Base-by-base conservation (phyloP, 2,888 invertebrate genomes). In the Camponotus fellah region DNA sequence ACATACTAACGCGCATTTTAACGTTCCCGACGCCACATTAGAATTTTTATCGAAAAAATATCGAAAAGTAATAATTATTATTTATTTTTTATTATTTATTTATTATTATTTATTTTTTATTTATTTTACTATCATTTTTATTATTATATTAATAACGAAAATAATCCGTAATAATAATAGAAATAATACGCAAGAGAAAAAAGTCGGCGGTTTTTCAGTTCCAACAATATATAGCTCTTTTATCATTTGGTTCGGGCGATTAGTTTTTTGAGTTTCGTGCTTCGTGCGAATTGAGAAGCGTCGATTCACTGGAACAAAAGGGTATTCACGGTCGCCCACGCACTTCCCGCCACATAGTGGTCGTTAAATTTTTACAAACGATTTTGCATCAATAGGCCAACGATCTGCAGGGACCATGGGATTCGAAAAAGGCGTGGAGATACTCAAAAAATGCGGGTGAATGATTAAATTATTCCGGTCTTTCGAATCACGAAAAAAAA, bases 311-410 rank as follows among this genome's bases (percentile, higher is more conserved):
- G 10, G n/a, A 46, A 80, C 60, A 80, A 80, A 72, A 72, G 46
- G 12, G 46, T 17, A 60, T 40, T 60, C 21, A 34, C 21, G 37
- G 37, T 21, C 17, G 37, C 34, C 26, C 17, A 80, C 79, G 60
- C 60, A 80, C 21, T 72, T 80, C 14, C 12, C 10, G 26, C 26
- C 60, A 12, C 43, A 46, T 14, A 17, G 46, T 12, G 79, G 21
- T 80, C 60, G 60, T 80, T 80, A 80, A 80, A 80, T 80, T 80
- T 80, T 72, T 71, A 72, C 71, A 80, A 80, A 62, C 72, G 72
- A 72, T 71, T 71, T 80, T 71, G 46, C 60, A 71, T 80, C 72
- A 80, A 71, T 60, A 49, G 72, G 49, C 60, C 46, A 60, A 49
- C 79, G 46, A 65, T 26, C 17, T 34, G 60, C 60, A 60, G 46